phyloP scores from a whole-genome alignment of 2,797 vertebrate genomes.

The Sus cebifrons region DNA sequence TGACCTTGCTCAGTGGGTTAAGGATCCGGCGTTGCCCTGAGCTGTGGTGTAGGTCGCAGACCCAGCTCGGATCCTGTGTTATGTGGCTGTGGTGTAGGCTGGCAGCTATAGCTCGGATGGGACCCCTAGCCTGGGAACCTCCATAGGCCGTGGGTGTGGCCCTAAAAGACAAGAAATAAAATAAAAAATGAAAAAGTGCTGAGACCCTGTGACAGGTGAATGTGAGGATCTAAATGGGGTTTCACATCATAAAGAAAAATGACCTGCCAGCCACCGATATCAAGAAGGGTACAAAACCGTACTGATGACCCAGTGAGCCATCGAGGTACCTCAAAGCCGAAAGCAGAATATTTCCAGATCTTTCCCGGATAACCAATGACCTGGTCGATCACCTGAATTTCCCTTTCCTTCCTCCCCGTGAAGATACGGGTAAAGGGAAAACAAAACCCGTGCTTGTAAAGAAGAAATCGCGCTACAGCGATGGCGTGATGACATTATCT shows the following conservation, averaged over 20 bases:
- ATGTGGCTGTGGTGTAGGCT: too few relatives aligned
- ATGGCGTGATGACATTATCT: background rate
- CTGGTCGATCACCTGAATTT: background rate
- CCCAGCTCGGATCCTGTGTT: too few relatives aligned
- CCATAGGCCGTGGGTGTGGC: too few relatives aligned
- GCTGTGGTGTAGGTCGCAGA: too few relatives aligned
- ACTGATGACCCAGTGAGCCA: accelerated
- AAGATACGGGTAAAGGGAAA: background rate
- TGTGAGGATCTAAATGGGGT: background rate
- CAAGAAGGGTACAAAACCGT: accelerated
- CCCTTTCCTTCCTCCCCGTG: background rate
- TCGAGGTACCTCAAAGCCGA: background rate
- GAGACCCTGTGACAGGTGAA: background rate
- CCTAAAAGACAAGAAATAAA: too few relatives aligned
- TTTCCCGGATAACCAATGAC: background rate
- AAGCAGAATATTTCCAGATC: background rate
- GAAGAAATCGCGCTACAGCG: background rate
- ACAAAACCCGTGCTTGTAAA: background rate
- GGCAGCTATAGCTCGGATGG: too few relatives aligned
- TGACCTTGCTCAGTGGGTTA: too few relatives aligned
- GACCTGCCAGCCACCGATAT: background rate
- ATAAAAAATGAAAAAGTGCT: too few relatives aligned
- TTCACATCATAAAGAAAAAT: background rate
- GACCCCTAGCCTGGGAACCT: too few relatives aligned
- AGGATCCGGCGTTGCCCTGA: too few relatives aligned